phyloP scores from a whole-genome alignment of 1,140 invertebrate genomes.

The Propsilocerus akamusi region DNA sequence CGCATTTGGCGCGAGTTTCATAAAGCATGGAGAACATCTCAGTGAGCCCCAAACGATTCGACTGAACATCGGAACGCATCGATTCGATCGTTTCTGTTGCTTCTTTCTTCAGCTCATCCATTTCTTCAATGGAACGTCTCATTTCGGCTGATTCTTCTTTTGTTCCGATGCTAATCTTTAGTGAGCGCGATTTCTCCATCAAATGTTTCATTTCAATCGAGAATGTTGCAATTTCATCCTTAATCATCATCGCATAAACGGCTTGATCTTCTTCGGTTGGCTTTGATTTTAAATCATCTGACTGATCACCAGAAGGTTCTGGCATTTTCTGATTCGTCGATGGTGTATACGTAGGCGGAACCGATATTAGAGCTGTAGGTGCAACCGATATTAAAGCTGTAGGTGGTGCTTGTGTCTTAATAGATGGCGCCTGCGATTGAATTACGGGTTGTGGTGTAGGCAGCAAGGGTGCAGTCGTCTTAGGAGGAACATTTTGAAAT shows the following conservation, averaged over 20 bases:
- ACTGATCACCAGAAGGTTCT: background rate
- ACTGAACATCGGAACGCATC: constrained; percentile 18
- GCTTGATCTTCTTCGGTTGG: constrained; percentile 6
- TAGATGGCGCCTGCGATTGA: constrained; percentile 12
- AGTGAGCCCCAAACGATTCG: constrained; percentile 34
- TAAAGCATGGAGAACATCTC: constrained; percentile 41
- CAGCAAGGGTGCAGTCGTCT: constrained; percentile 1
- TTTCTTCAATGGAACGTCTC: constrained; percentile 26
- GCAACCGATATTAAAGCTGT: background rate
- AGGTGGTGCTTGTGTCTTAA: constrained; percentile 6
- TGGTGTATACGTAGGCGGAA: constrained; percentile 7
- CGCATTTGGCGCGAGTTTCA: constrained; percentile 32
- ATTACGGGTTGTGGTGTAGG: constrained; percentile 5
- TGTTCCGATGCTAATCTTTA: constrained; percentile 28
- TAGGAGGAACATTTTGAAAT: background rate
- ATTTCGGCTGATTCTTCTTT: constrained; percentile 30
- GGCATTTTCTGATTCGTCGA: background rate
- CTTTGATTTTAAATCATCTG: background rate
- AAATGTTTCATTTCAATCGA: constrained; percentile 38
- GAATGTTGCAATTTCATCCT: constrained; percentile 37
- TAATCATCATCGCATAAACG: constrained; percentile 20
- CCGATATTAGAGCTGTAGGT: constrained; percentile 5
- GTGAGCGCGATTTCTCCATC: constrained; percentile 24
- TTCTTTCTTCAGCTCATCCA: constrained; percentile 30
- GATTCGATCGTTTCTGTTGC: constrained; percentile 23